Evolutionary conservation across 2,797 vertebrate species (phyloP).

Genomic region (Octomys mimax): DNA sequence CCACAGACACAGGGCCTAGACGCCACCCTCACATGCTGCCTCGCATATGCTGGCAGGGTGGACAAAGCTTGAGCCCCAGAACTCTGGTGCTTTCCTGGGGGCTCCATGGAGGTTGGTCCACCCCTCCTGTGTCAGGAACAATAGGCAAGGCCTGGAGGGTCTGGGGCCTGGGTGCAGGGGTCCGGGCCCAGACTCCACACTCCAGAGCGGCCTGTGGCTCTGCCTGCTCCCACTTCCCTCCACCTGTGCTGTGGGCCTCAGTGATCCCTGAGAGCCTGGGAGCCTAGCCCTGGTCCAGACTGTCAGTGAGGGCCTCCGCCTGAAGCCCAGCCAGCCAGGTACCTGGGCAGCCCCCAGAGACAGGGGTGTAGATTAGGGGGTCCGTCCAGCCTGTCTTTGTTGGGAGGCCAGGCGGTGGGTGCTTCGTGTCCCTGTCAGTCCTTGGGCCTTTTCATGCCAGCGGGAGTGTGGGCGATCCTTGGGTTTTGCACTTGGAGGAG

Average conservation of each 20-base stretch:
- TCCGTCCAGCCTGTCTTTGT: slow-evolving; percentile 80
- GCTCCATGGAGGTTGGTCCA: accelerated
- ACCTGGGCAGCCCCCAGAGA: slow-evolving; percentile 84
- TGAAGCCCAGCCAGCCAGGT: slow-evolving; percentile 74
- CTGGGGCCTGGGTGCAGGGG: background rate
- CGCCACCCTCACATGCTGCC: background rate
- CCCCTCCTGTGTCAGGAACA: background rate
- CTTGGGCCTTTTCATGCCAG: slow-evolving; percentile 81
- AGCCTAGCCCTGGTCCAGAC: background rate
- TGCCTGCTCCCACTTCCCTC: too few relatives aligned
- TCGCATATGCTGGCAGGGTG: too few relatives aligned
- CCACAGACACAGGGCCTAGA: background rate
- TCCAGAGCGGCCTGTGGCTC: background rate
- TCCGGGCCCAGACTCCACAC: too few relatives aligned
- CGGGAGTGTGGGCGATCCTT: background rate
- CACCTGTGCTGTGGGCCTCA: background rate
- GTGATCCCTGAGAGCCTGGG: background rate
- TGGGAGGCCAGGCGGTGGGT: slow-evolving; percentile 81
- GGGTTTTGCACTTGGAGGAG: background rate
- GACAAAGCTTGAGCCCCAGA: accelerated
- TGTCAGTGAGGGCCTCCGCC: slow-evolving; percentile 83
- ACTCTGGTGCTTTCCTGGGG: background rate
- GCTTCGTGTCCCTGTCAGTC: slow-evolving; percentile 78
- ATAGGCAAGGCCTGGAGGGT: background rate
- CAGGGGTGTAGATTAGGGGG: slow-evolving; percentile 79